These are phyloP conservation scores for Sylvia borin DNA, from an alignment of 2,797 vertebrate species.

Conservation along the genomic window DNA sequence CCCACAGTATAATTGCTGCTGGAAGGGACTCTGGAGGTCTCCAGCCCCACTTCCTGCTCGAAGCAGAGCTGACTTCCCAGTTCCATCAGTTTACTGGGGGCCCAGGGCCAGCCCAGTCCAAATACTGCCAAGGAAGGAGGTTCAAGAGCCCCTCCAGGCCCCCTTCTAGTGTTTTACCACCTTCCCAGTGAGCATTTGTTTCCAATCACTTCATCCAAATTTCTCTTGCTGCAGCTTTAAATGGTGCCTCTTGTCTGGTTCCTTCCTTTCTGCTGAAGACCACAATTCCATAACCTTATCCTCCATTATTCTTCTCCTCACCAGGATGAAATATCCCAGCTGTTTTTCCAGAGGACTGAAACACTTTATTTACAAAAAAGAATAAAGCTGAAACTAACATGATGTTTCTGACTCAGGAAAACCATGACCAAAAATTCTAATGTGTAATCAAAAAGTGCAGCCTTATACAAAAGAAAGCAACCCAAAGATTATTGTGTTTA, in stretches of 20 bases:
- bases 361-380: neutral
- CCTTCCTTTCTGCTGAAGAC: neutral
- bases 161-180: neutral
- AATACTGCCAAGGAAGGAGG: neutral
- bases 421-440: neutral
- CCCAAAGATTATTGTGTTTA: neutral
- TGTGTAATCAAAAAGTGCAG: neutral
- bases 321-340: neutral
- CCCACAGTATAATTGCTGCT: neutral
- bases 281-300: neutral
- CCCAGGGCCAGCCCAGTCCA: neutral
- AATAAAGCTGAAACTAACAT: neutral
- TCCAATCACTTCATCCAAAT: neutral
- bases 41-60: neutral
- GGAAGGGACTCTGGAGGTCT: neutral
- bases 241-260: neutral
- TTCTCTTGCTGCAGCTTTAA: neutral
- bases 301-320: neutral
- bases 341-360: neutral
- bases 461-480: neutral
- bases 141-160: neutral
- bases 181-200: neutral
- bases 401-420: neutral
- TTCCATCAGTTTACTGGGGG: neutral
- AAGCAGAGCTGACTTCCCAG: neutral